Evolutionary conservation across 37 sponge, comb jelly and placozoan genomes (phyloP).

Genomic region (Oopsacas minuta): DNA sequence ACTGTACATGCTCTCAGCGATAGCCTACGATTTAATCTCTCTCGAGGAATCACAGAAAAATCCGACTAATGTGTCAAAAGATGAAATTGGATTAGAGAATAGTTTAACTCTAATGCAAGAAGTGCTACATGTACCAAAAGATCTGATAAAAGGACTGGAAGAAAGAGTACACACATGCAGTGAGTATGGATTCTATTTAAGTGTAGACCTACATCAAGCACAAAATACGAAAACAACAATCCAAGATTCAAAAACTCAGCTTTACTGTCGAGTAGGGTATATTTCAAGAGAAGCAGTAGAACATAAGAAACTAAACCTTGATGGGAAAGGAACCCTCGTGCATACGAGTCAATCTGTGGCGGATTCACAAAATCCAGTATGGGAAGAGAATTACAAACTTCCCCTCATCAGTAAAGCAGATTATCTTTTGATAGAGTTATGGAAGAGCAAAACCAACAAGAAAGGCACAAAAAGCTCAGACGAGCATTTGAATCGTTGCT

Average conservation of each 20-base stretch:
- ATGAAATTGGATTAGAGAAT: background rate
- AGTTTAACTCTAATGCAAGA: background rate
- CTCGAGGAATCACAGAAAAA: background rate
- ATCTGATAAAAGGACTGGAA: background rate
- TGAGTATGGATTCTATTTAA: background rate
- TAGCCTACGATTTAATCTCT: background rate
- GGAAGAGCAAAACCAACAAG: background rate
- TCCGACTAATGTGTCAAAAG: background rate
- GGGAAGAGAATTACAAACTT: background rate
- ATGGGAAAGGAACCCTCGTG: background rate
- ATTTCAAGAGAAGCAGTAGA: background rate
- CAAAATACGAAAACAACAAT: background rate
- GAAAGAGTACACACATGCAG: background rate
- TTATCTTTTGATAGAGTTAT: background rate
- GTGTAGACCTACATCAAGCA: background rate
- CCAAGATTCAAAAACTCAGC: background rate
- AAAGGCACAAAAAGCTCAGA: background rate
- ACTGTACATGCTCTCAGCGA: conserved; percentile 15
- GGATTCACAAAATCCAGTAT: background rate
- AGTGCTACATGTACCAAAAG: background rate
- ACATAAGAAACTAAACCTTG: background rate
- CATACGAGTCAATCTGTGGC: background rate
- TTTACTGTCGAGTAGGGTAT: background rate
- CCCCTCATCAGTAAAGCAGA: background rate
- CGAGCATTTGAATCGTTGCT: background rate